Evolutionary conservation across 2,888 invertebrate species (phyloP).

Genomic region (Parnassius orleans): DNA sequence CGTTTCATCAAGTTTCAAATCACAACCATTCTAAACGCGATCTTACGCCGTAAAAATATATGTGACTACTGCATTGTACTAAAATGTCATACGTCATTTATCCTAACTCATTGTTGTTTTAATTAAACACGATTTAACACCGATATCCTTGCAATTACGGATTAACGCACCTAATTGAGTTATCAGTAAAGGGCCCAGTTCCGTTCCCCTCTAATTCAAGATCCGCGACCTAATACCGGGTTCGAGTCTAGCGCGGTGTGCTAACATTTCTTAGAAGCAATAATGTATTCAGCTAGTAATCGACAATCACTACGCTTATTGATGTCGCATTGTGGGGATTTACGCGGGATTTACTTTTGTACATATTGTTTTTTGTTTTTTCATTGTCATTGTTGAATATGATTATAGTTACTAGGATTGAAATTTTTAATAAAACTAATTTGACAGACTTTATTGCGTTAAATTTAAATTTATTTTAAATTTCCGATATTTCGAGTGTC

Average conservation of each 20-base stretch:
- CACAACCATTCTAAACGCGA: too few species aligned
- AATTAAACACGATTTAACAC: neutral
- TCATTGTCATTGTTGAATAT: too few species aligned
- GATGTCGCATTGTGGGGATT: constrained; percentile 25
- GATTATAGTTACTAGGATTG: too few species aligned
- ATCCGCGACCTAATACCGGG: constrained; percentile 45
- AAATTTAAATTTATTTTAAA: too few species aligned
- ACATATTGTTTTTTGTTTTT: neutral
- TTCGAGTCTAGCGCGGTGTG: constrained; percentile 30
- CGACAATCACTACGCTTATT: constrained; percentile 25
- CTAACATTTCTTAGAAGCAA: constrained; percentile 35
- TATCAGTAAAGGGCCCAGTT: constrained; percentile 39
- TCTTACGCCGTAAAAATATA: neutral
- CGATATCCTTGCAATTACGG: constrained; percentile 19
- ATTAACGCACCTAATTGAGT: constrained; percentile 29
- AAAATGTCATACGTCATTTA: too few species aligned
- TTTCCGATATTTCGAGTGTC: too few species aligned
- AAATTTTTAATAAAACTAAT: too few species aligned
- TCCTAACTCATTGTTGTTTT: too few species aligned
- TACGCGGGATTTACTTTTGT: constrained; percentile 23
- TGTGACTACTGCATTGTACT: too few species aligned
- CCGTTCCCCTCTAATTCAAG: constrained; percentile 35
- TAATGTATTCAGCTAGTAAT: constrained; percentile 31
- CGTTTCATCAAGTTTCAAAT: too few species aligned
- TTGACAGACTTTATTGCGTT: too few species aligned